A percentile compares a stretch with the other conserved stretches of the same genome.
phyloP scores from a whole-genome alignment of 2,888 invertebrate species.

The Drosophila recens region DNA sequence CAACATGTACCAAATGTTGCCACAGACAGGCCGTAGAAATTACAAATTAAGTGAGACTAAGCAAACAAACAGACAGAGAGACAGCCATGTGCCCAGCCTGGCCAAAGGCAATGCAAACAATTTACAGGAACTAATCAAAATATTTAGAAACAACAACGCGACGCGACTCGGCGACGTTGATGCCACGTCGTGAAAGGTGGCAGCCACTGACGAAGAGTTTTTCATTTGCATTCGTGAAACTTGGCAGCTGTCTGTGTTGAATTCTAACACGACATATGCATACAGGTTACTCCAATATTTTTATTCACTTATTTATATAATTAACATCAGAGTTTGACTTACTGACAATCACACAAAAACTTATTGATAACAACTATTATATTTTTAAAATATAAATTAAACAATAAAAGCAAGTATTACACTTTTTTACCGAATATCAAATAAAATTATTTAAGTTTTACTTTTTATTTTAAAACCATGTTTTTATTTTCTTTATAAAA shows the following conservation, averaged over 20 bases:
- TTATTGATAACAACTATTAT: no score
- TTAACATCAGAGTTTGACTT: no score
- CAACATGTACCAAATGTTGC: constrained; percentile 75
- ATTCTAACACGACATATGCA: constrained; percentile 49
- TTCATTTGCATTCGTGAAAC: constrained; percentile 66
- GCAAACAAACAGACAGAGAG: constrained; percentile 47
- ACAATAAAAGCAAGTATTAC: no score
- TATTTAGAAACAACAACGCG: constrained; percentile 58
- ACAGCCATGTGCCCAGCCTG: neutral
- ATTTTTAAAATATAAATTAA: no score
- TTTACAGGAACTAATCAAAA: constrained; percentile 78
- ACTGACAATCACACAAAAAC: no score
- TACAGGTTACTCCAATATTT: constrained; percentile 43
- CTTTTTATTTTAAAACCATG: no score
- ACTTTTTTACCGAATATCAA: no score
- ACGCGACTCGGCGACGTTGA: constrained; percentile 13
- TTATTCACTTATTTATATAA: no score
- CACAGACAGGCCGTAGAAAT: constrained; percentile 63
- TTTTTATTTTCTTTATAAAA: no score
- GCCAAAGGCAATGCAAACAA: constrained; percentile 55
- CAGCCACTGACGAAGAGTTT: constrained; percentile 49
- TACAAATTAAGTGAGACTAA: constrained; percentile 70
- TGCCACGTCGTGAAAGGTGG: constrained; percentile 61
- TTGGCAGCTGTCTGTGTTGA: constrained; percentile 72
- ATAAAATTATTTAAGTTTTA: no score